phyloP scores from a whole-genome alignment of 2,113 vertebrate species.

The Tychaedon coryphoeus region DNA sequence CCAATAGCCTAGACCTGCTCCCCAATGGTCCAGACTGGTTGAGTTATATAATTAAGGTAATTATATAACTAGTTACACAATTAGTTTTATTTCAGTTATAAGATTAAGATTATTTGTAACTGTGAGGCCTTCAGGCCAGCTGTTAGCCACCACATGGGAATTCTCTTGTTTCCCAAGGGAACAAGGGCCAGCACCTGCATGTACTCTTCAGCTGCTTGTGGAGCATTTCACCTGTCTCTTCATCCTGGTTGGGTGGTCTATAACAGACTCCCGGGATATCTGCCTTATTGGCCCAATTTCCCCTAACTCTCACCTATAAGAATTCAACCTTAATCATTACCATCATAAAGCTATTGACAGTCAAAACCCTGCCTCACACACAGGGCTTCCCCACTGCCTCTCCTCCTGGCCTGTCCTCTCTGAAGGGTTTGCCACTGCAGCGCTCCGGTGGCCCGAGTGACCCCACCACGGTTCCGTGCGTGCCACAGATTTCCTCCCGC shows the following conservation, averaged over 20 bases:
- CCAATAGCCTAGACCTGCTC: no score
- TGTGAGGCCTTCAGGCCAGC: no score
- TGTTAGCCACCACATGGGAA: no score
- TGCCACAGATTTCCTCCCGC: fast-evolving
- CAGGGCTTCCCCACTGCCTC: not conserved
- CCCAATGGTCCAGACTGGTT: no score
- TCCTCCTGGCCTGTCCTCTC: not conserved
- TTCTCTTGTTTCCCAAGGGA: not conserved
- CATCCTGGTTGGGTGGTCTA: not conserved
- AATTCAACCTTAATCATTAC: fast-evolving
- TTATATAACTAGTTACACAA: no score
- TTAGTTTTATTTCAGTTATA: no score
- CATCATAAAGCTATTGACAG: not conserved
- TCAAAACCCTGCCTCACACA: not conserved
- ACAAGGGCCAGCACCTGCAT: not conserved
- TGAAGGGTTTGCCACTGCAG: not conserved
- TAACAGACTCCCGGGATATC: not conserved
- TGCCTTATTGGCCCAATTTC: not conserved
- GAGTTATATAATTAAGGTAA: no score
- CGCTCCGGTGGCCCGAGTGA: fast-evolving
- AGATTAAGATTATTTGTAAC: no score
- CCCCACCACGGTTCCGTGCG: fast-evolving
- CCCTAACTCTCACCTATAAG: not conserved
- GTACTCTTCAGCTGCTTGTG: not conserved
- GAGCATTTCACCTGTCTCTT: not conserved